Evolutionary conservation across 2,113 vertebrate genomes (phyloP).

Genomic region (Gobius niger): DNA sequence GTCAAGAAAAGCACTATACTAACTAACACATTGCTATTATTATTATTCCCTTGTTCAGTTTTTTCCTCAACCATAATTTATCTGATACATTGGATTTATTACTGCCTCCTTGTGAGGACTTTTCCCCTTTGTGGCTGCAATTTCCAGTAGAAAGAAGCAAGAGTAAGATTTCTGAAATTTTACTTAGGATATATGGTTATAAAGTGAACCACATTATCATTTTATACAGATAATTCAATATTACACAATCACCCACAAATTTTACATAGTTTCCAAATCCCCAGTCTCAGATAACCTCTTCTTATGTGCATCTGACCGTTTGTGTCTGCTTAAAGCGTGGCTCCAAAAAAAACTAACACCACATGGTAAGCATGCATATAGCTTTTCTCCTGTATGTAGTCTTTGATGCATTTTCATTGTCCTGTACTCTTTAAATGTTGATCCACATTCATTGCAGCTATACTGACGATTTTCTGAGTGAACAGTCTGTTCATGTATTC

Average conservation of each 20-base stretch:
- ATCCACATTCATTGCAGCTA: slow-evolving; percentile 60
- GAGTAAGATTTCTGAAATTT: too few relatives aligned
- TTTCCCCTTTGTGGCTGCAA: too few relatives aligned
- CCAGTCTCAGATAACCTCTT: background rate
- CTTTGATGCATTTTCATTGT: slow-evolving; percentile 63
- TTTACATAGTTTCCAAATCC: background rate
- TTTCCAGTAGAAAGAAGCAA: too few relatives aligned
- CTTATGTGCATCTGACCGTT: slow-evolving; percentile 2
- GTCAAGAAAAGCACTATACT: too few relatives aligned
- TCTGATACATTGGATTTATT: too few relatives aligned
- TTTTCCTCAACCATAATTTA: too few relatives aligned
- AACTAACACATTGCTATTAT: too few relatives aligned
- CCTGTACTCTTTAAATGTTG: slow-evolving; percentile 55
- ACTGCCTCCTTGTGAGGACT: too few relatives aligned
- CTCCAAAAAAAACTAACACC: slow-evolving; percentile 4
- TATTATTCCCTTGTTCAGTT: too few relatives aligned
- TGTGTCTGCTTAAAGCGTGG: slow-evolving; percentile 1
- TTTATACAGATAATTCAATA: background rate
- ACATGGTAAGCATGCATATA: background rate
- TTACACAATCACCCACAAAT: background rate
- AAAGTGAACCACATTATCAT: background rate
- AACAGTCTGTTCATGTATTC: slow-evolving; percentile 65
- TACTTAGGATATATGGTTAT: too few relatives aligned
- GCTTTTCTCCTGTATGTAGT: slow-evolving; percentile 50
- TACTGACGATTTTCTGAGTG: slow-evolving; percentile 54